These are phyloP conservation scores for Rhyacichthys aspro DNA, from an alignment of 2,797 vertebrate genomes.

Conservation along the genomic window DNA sequence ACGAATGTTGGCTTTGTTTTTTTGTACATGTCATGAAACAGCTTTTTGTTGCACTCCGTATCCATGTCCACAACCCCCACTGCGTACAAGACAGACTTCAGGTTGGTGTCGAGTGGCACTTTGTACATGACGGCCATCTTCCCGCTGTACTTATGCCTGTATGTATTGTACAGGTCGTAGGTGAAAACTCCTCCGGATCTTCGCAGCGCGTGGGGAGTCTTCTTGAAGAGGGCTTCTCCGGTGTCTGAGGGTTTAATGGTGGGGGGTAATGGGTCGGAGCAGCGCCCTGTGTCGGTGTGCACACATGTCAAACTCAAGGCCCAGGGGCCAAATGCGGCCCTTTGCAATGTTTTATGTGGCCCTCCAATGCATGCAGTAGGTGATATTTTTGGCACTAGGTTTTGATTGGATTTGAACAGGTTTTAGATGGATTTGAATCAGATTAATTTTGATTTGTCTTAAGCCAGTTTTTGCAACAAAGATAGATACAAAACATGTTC, in stretches of 20 bases:
- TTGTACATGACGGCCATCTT: conserved; percentile 18
- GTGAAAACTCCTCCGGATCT: conserved; percentile 20
- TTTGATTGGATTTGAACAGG: too few relatives aligned
- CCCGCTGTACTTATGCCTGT: accelerated
- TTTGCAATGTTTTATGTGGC: too few relatives aligned
- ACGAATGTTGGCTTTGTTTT: accelerated
- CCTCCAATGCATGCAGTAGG: too few relatives aligned
- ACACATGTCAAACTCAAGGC: too few relatives aligned
- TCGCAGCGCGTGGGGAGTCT: accelerated
- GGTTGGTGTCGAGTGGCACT: conserved; percentile 17
- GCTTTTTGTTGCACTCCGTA: conserved; percentile 5
- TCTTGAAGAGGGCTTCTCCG: not conserved
- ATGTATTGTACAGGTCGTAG: conserved; percentile 1
- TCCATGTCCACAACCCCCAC: conserved; percentile 5
- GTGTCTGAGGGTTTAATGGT: not conserved
- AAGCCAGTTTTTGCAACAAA: too few relatives aligned
- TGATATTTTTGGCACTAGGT: too few relatives aligned
- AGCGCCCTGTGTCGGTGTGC: not conserved
- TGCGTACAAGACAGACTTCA: conserved; percentile 8
- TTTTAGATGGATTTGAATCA: too few relatives aligned
- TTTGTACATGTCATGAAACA: conserved; percentile 1
- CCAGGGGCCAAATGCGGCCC: too few relatives aligned
- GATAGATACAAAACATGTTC: too few relatives aligned
- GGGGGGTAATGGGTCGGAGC: not conserved
- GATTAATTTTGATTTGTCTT: too few relatives aligned